A percentile compares a stretch with the other conserved stretches of the same genome.
These are phyloP conservation scores for Elaphurus davidianus DNA, from an alignment of 2,113 vertebrate species.

Conservation along the genomic window DNA sequence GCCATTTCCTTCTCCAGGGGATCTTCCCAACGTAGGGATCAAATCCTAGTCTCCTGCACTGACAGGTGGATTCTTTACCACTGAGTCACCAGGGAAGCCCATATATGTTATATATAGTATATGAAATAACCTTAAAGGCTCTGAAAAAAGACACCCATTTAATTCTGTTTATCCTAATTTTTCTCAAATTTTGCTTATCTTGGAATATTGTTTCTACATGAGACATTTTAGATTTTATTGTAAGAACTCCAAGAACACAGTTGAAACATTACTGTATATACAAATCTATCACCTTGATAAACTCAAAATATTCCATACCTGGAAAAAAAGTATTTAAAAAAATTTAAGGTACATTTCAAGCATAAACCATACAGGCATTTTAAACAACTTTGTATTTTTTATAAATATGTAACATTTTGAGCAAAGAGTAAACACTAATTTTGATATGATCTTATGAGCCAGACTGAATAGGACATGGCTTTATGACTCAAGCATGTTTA, in stretches of 20 bases:
- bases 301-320: background rate
- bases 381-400: background rate
- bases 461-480: background rate
- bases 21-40: background rate
- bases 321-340: background rate
- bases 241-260: background rate
- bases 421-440: background rate
- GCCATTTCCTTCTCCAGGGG: background rate
- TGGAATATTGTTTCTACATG: background rate
- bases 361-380: background rate
- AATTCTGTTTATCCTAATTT: background rate
- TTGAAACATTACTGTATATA: background rate
- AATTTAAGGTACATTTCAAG: background rate
- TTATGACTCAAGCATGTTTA: background rate
- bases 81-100: background rate
- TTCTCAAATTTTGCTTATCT: background rate
- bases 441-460: background rate
- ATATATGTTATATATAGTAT: background rate
- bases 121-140: background rate
- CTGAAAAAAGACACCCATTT: background rate
- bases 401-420: background rate
- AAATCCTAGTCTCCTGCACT: background rate
- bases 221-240: background rate
- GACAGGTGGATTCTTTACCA: background rate
- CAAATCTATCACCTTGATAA: background rate